Evolutionary conservation across 2,888 invertebrate species (phyloP), one percentile per base, ranked within the genome.

Genomic region (Vandiemenella viatica): DNA sequence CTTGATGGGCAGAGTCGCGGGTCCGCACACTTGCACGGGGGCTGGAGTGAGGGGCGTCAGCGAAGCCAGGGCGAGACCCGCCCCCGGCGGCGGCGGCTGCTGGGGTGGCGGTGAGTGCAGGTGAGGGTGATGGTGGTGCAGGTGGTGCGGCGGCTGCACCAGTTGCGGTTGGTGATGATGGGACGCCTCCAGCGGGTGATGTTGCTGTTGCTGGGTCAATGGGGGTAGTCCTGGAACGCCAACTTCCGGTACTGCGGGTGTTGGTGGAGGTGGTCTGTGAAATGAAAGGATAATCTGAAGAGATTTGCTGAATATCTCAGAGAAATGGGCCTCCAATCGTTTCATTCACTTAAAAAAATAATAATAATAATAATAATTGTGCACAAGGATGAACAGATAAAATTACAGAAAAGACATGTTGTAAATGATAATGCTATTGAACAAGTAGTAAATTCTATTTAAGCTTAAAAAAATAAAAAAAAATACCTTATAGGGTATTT

Each of bases 1-100:
- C 69, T 88, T 88, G 61, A 86, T 84, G 54, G 77, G 70, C 56
- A 75, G 73, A 57, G 62, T 61, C 18, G 50, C 43, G 45, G 58
- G 58, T 43, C 65, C 67, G 49, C 58, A 55, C 37, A 53, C 50
- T 50, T 55, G 56, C 19, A 42, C 37, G 18, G 16, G 20, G 20
- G 74, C 65, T 45, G 68, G 65, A 17, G 74, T 69, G 20, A 74
- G 67, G 10, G 77, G 74, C 6, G 75, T 73, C 43, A 76, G 70
- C 56, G 37, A 53, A 48, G 53, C 63, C 15, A 43, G 21, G 32
- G 38, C 37, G 18, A 45, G 32, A 41, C 46, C 16, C 61, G 49
- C 63, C 61, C 80, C 72, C 54, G 77, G 71, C 56, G 75, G 73
- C 57, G 61, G 61, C 17, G 51, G 44, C 44, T 58, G 58, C 43